phyloP scores from a whole-genome alignment of 2,888 invertebrate genomes.

The Hemistola chrysoprasaria region DNA sequence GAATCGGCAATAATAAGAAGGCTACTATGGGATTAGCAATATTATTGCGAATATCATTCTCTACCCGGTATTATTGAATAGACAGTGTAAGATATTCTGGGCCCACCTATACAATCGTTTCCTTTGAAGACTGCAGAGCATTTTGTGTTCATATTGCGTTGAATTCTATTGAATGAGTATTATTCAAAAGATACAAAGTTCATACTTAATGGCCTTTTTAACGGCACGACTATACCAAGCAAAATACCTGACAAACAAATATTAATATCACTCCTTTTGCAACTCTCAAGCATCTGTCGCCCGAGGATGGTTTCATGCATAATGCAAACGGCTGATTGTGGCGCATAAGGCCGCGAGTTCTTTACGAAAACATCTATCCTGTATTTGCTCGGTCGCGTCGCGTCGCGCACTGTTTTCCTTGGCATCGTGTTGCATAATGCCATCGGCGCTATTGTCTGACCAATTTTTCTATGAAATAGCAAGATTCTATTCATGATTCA shows the following conservation, averaged over 20 bases:
- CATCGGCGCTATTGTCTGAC: conserved; percentile 26
- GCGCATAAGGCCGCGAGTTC: conserved; percentile 57
- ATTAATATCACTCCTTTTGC: conserved; percentile 52
- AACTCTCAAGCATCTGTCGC: conserved; percentile 61
- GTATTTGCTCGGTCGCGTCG: conserved; percentile 52
- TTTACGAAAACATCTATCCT: conserved; percentile 64
- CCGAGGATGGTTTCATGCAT: conserved; percentile 71
- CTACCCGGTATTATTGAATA: no score
- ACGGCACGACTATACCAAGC: conserved; percentile 19
- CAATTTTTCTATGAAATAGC: no score
- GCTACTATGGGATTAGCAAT: no score
- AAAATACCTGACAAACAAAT: conserved; percentile 55
- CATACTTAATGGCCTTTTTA: conserved; percentile 2
- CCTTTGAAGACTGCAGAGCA: no score
- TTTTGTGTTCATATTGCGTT: no score
- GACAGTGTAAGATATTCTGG: no score
- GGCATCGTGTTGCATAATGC: conserved; percentile 34
- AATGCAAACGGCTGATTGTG: conserved; percentile 76
- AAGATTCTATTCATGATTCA: no score
- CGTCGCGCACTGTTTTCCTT: conserved; percentile 39
- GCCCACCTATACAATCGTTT: no score
- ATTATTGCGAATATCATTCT: no score
- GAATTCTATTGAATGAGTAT: neutral
- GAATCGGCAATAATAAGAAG: no score
- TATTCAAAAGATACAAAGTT: neutral